These are phyloP conservation scores for Elachura formosa DNA, from an alignment of 2,113 vertebrate genomes.

Conservation along the genomic window DNA sequence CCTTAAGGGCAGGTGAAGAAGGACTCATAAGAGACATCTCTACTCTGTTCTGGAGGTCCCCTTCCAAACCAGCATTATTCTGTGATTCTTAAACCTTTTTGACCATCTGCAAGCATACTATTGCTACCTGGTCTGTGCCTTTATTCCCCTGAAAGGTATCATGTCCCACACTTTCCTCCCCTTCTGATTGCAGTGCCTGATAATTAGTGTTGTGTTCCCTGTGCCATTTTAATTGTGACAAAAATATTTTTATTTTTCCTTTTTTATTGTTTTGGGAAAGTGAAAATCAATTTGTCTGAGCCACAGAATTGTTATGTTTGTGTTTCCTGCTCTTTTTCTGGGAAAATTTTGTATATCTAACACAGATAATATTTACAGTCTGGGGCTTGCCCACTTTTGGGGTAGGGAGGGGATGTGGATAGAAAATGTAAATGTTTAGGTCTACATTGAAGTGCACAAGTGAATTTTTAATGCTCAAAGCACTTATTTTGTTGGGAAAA, in stretches of 20 bases:
- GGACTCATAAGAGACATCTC: background rate
- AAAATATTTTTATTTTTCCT: background rate
- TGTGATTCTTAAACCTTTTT: background rate
- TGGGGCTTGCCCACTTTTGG: background rate
- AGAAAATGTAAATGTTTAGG: constrained; percentile 25
- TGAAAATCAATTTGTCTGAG: constrained; percentile 29
- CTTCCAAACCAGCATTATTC: background rate
- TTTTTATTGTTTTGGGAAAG: background rate
- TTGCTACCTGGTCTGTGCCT: background rate
- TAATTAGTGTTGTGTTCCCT: background rate
- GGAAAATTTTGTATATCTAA: background rate
- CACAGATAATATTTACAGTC: background rate
- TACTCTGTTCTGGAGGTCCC: background rate
- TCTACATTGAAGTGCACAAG: background rate
- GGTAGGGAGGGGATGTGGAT: background rate
- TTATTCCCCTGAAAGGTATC: background rate
- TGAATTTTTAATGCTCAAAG: constrained; percentile 15
- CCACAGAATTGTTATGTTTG: background rate
- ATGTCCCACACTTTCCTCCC: background rate
- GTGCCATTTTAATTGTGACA: background rate
- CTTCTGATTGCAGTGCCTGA: background rate
- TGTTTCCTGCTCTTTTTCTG: background rate
- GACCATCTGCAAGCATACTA: background rate
- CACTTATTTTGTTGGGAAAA: constrained; percentile 18
- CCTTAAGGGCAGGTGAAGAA: background rate